These are phyloP conservation scores for Lepidochrysops patricia DNA, from an alignment of 2,888 invertebrate species.

Conservation along the genomic window DNA sequence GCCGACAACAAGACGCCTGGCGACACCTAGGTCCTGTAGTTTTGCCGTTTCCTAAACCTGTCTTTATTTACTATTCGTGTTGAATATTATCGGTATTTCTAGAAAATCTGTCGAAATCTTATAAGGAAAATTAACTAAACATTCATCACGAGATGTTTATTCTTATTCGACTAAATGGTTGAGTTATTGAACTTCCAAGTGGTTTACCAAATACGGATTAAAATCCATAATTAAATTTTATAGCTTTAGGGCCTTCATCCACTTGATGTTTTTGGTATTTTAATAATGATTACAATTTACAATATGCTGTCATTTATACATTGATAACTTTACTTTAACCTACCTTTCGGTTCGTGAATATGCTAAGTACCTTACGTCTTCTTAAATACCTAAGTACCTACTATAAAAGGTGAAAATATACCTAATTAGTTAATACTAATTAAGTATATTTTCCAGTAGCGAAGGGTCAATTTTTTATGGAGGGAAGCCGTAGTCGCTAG, in stretches of 20 bases:
- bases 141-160: background rate
- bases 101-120: background rate
- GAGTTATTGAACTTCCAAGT: conserved; percentile 7
- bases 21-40: conserved; percentile 9
- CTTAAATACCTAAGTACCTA: no score
- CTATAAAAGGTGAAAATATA: no score
- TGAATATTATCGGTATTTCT: background rate
- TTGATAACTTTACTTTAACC: background rate
- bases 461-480: no score
- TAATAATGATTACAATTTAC: background rate
- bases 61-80: background rate
- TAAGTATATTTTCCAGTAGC: no score
- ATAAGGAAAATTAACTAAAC: background rate
- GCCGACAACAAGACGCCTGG: conserved; percentile 29
- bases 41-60: background rate
- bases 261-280: background rate
- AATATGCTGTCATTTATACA: background rate
- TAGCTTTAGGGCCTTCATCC: background rate
- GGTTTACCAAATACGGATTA: background rate
- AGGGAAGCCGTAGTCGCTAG: no score
- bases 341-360: background rate
- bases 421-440: no score
- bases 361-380: no score
- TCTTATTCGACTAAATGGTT: background rate
- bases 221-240: background rate